Percentiles rank a stretch among this genome's conserved stretches.
These are phyloP conservation scores for Myotis brandtii DNA, from an alignment of 2,113 vertebrate genomes.

Conservation along the genomic window DNA sequence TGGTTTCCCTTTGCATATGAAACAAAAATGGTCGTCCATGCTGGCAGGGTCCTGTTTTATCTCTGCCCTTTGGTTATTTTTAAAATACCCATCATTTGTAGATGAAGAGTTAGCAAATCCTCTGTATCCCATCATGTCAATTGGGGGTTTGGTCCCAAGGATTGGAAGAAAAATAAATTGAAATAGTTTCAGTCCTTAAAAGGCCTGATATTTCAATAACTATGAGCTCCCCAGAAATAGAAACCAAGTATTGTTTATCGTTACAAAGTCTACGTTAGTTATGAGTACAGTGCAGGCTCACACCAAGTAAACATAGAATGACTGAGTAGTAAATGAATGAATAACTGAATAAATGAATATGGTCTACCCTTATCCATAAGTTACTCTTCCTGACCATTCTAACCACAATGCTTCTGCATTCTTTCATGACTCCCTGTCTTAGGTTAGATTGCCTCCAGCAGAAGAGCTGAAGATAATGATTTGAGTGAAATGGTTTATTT, in stretches of 20 bases:
- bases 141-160: not conserved
- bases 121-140: not conserved
- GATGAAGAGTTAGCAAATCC: not conserved
- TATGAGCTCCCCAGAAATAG: not conserved
- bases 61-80: not conserved
- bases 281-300: not conserved
- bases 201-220: not conserved
- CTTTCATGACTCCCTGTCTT: not conserved
- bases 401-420: not conserved
- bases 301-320: not conserved
- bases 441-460: not conserved
- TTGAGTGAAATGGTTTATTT: not conserved
- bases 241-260: not conserved
- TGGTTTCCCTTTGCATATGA: not conserved
- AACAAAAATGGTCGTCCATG: not conserved
- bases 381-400: not conserved
- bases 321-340: not conserved
- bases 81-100: not conserved
- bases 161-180: constrained; percentile 3
- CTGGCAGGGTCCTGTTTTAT: not conserved
- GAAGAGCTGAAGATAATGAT: not conserved
- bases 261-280: not conserved
- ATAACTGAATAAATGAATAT: not conserved
- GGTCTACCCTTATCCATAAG: not conserved
- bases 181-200: not conserved